Conservation (phyloP, 1,140 invertebrate genomes). For the Scylla paramamosain region DNA sequence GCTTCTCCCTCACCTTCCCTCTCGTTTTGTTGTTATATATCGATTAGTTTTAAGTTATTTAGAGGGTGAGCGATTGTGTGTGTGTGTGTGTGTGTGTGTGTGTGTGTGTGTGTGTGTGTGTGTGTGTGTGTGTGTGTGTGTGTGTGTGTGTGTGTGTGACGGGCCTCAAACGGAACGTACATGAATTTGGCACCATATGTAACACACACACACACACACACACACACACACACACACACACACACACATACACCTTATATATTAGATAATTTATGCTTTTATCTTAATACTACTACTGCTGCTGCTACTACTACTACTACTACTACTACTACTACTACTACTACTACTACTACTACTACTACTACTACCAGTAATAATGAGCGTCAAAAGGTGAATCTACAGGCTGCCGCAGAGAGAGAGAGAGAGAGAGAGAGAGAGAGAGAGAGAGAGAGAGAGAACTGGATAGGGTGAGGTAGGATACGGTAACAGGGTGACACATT, state of each 20-base stretch:
- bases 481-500: not conserved
- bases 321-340: conserved; percentile 14
- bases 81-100: conserved; percentile 32
- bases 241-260: conserved; percentile 39
- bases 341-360: conserved; percentile 9
- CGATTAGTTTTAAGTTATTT: not conserved
- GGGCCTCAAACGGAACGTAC: not conserved
- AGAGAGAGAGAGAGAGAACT: not conserved
- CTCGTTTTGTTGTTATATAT: not conserved
- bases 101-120: conserved; percentile 52
- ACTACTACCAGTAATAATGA: not conserved
- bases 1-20: not conserved
- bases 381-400: too few relatives aligned
- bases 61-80: not conserved
- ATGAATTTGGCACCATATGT: not conserved
- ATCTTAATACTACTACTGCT: conserved; percentile 28
- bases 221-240: conserved; percentile 55
- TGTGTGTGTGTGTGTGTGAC: conserved; percentile 6
- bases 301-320: conserved; percentile 21
- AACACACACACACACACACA: conserved; percentile 33
- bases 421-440: conserved; percentile 20
- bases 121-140: not conserved
- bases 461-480: not conserved
- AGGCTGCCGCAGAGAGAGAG: not conserved
- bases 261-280: too few relatives aligned